Conservation (phyloP, 2,113 vertebrate genomes). For the Eulacestoma nigropectus region DNA sequence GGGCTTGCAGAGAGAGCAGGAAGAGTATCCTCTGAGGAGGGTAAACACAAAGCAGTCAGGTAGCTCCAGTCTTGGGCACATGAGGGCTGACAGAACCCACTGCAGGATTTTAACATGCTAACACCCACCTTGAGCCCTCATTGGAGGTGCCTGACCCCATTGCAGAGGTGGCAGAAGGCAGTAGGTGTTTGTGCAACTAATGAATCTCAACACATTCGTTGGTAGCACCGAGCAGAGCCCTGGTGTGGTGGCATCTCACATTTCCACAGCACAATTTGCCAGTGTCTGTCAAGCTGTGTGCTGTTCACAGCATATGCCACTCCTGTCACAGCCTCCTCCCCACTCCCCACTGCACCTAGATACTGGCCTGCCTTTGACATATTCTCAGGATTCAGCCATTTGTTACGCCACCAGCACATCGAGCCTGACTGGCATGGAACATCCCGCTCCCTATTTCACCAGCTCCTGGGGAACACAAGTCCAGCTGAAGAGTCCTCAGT, state of each 20-base stretch:
- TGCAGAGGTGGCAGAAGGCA: background rate
- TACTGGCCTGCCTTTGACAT: background rate
- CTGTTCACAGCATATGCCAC: background rate
- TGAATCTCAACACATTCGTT: background rate
- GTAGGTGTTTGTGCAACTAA: background rate
- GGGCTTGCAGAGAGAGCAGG: background rate
- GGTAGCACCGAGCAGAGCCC: background rate
- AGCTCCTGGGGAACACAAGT: background rate
- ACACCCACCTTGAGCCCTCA: background rate
- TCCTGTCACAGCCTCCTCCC: background rate
- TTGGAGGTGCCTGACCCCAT: background rate
- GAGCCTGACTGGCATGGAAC: background rate
- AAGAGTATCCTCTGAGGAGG: background rate
- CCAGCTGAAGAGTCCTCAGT: background rate
- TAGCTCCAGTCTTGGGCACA: accelerated
- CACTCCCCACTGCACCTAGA: accelerated
- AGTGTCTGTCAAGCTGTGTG: background rate
- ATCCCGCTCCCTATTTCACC: accelerated
- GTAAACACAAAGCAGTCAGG: background rate
- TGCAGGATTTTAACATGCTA: background rate
- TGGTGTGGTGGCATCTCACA: accelerated
- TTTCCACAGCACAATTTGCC: background rate
- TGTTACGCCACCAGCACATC: background rate
- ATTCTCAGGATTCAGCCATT: background rate
- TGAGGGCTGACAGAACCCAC: background rate